Percentiles rank a stretch among this genome's conserved stretches.
phyloP scores from a whole-genome alignment of 2,113 vertebrate species.

The Aspidoscelis tigris region DNA sequence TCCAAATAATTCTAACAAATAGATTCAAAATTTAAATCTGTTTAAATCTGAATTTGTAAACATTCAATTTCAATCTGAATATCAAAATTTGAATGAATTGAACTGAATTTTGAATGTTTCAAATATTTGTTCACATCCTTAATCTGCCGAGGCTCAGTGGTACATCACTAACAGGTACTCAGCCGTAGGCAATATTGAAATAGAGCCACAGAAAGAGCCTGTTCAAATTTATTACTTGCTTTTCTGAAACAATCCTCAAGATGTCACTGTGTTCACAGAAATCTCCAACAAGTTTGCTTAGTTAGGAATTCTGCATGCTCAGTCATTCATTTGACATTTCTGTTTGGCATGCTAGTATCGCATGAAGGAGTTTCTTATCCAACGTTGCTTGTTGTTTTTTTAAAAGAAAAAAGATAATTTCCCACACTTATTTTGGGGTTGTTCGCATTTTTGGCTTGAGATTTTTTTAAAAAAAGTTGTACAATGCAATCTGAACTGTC shows the following conservation, averaged over 20 bases:
- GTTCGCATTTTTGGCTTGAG: too few relatives aligned
- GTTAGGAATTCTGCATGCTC: not conserved
- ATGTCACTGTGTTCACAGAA: constrained; percentile 62
- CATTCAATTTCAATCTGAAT: too few relatives aligned
- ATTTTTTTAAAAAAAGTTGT: too few relatives aligned
- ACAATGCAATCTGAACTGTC: too few relatives aligned
- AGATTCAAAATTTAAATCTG: too few relatives aligned
- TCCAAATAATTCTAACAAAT: too few relatives aligned
- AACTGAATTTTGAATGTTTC: too few relatives aligned
- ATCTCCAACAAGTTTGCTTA: not conserved
- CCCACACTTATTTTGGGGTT: not conserved
- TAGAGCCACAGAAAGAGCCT: too few relatives aligned
- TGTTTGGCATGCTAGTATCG: constrained; percentile 15
- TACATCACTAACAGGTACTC: not conserved
- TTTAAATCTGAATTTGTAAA: too few relatives aligned
- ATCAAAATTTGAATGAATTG: too few relatives aligned
- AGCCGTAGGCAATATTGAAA: not conserved
- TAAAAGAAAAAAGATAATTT: constrained; percentile 7
- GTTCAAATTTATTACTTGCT: constrained; percentile 19
- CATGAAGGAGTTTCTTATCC: not conserved
- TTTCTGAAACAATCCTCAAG: constrained; percentile 66
- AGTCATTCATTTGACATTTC: constrained; percentile 20
- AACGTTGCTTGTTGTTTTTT: not conserved
- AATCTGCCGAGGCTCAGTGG: too few relatives aligned
- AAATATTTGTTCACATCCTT: too few relatives aligned